Evolutionary conservation across 2,113 vertebrate genomes (phyloP).

Genomic region (Semnornis frantzii): DNA sequence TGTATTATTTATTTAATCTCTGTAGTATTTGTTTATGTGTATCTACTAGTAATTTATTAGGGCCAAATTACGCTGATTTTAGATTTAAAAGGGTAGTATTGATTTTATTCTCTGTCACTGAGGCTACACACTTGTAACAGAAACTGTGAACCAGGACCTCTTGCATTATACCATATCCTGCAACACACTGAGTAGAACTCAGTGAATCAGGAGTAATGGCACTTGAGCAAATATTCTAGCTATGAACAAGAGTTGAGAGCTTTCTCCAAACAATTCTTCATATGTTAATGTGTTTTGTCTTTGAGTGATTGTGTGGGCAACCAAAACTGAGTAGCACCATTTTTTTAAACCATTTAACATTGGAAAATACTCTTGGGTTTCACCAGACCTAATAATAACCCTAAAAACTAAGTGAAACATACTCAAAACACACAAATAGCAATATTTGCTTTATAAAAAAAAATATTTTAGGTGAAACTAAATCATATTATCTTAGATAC

Average conservation of each 20-base stretch:
- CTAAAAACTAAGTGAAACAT: neutral
- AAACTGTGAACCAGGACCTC: neutral
- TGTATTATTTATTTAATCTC: neutral
- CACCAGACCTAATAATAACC: neutral
- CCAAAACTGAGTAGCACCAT: neutral
- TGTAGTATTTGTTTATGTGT: neutral
- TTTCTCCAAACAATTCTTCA: neutral
- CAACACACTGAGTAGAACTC: neutral
- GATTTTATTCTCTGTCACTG: neutral
- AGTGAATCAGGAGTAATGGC: neutral
- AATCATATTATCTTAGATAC: neutral
- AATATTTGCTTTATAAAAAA: neutral
- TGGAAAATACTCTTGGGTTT: neutral
- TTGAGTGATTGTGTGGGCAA: neutral
- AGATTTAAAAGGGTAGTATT: neutral
- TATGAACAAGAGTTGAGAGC: neutral
- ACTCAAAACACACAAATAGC: neutral
- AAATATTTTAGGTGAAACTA: neutral
- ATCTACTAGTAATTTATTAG: neutral
- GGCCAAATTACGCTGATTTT: neutral
- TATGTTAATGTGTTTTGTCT: neutral
- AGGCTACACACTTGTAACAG: neutral
- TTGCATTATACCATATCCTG: neutral
- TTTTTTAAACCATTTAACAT: neutral
- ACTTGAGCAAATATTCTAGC: neutral